Conservation (phyloP, 1,140 invertebrate genomes). For the Papilio polyxenes region DNA sequence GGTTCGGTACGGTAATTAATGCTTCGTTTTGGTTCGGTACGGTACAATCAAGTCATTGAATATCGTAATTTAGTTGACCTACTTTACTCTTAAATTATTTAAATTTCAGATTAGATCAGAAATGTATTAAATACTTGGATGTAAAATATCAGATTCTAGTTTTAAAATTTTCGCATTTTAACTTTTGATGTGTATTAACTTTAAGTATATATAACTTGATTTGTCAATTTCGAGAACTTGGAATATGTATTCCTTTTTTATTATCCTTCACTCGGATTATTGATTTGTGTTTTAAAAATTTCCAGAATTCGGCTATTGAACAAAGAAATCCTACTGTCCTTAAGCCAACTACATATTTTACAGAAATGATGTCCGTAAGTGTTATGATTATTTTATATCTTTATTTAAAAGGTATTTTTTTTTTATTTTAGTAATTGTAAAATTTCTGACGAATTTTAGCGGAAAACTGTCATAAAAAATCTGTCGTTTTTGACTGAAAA, state of each 20-base stretch:
- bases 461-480: too few relatives aligned
- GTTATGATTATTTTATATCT: neutral
- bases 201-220: too few relatives aligned
- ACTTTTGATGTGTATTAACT: too few relatives aligned
- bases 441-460: too few relatives aligned
- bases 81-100: neutral
- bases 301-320: slow-evolving; percentile 6
- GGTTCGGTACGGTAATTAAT: neutral
- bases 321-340: slow-evolving; percentile 11
- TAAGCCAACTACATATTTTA: neutral
- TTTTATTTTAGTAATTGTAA: too few relatives aligned
- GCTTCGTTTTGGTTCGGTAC: neutral
- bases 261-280: too few relatives aligned
- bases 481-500: too few relatives aligned
- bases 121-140: neutral
- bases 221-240: too few relatives aligned
- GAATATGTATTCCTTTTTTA: too few relatives aligned
- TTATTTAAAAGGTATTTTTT: neutral
- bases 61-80: neutral
- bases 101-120: neutral
- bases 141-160: neutral
- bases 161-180: neutral
- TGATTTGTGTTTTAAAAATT: neutral
- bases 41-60: neutral
- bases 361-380: slow-evolving; percentile 22